A percentile compares a stretch with the other conserved stretches of the same genome.
Conservation (phyloP, 2,888 invertebrate genomes). For the Diploptera punctata region DNA sequence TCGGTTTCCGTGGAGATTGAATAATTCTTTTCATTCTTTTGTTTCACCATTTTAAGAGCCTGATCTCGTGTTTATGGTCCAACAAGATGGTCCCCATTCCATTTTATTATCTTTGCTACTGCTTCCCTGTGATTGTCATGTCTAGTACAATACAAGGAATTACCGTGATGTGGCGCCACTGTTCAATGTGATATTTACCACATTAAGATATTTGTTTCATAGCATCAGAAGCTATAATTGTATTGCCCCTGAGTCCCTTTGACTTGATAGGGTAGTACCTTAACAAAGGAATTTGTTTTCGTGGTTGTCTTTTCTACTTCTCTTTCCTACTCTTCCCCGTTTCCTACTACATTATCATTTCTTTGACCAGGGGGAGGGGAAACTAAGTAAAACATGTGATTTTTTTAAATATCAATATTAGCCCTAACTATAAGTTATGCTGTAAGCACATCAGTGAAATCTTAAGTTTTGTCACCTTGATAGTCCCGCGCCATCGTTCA, state of each 20-base stretch:
- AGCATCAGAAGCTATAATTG: no score
- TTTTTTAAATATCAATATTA: no score
- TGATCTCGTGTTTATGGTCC: slow-evolving; percentile 3
- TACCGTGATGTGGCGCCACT: slow-evolving; percentile 10
- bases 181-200: slow-evolving; percentile 11
- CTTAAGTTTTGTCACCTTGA: no score
- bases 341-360: no score
- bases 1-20: background rate
- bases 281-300: no score
- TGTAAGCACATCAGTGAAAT: no score
- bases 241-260: background rate
- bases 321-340: background rate
- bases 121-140: slow-evolving; percentile 2
- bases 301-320: no score
- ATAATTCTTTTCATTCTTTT: background rate
- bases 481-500: no score
- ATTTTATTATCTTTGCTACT: background rate
- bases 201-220: slow-evolving; percentile 13
- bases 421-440: no score
- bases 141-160: no score
- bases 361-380: no score
- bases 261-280: background rate
- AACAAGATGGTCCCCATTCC: background rate
- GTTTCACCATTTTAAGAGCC: background rate
- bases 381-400: no score